Evolutionary conservation across 2,888 invertebrate species (phyloP), one percentile per base, ranked within the genome.

Genomic region (Drosophila cyrtoloma): DNA sequence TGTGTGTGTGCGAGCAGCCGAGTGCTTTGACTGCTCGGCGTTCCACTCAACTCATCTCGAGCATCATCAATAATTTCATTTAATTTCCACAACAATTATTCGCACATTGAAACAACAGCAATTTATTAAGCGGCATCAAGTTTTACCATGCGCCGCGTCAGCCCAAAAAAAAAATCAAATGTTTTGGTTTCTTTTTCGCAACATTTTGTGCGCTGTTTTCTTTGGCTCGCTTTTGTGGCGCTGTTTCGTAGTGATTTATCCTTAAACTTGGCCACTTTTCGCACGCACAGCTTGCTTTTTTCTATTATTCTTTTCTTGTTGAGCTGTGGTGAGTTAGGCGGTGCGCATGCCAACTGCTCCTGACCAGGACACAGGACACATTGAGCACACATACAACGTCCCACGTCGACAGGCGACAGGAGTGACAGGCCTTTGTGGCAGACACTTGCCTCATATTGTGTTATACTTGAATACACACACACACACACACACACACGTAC

Each of bases 231-330:
- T 67, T 74, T 69, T 55, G 59, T 71, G 61, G 47, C 47, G 65
- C 55, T 58, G 32, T 70, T 70, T 78, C 67, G 71, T 69, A 61
- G 79, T 83, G 89, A 84, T 89, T 87, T 87, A 88, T 87, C 88
- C 87, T 87, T 89, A 86, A 87, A 89, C 90, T 90, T 88, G 88
- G 81, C 66, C 64, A 87, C 64, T 79, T 84, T 81, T 79, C 66
- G 77, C 81, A 66, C 64, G 69, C 61, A 47, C 28, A 28, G n/a
- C 26, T 6, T 51, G 30, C 10, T 6, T 33, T 47, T 32, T 30
- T 32, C 22, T 30, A 47, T 58, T 44, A 44, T 70, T 61, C 52
- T 63, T n/a, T 37, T 35, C 65, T 42, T 51, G 37, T 16, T 52
- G 42, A 50, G 56, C 52, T 67, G 75, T 82, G 82, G 82, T 82